Base-by-base conservation (phyloP, 2,113 vertebrate species). In the Brachypteracias leptosomus region DNA sequence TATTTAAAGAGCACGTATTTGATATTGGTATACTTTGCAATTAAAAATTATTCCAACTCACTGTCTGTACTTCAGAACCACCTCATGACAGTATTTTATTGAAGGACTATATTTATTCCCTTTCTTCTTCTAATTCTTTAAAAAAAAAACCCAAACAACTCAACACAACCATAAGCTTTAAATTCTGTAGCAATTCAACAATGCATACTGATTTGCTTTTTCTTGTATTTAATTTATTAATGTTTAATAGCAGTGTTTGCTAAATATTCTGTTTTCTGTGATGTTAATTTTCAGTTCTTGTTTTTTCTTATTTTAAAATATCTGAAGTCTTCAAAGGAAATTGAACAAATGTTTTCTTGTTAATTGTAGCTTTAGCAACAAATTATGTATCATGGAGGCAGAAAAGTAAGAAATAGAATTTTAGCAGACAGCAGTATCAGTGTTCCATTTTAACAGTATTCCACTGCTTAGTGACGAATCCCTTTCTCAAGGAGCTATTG, bases 111-210 rank as follows among this genome's bases (percentile, higher is more conserved):
- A 87, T 91, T 75, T 29, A 35, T 71, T 82, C 76, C 7, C 25
- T 46, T 83, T 55, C 6, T 55, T 51, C 26, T 12, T 61, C 49
- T 77, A 7, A 10, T 67, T 52, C 12, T 67, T 78, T 8, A 8
- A 33, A 83, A 61, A 24, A 51, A 15, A 8, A n/a, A n/a, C n/a
- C n/a, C n/a, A n/a, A n/a, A n/a, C n/a, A n/a, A n/a, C n/a, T n/a
- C n/a, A n/a, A n/a, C n/a, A 10, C 4, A 47, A 11, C 5, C 21
- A 1, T 13, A 25, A 1, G 0, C 9, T 70, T 91, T 38, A 73
- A 58, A 3, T 40, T 58, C 26, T 87, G 17, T 40, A 84, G 6
- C 13, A 40, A 86, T 80, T 77, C 25, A 80, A 24, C 6, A 4
- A 19, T 5, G 0, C 2, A 1, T 72, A 44, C 44, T 47, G 24